phyloP scores from a whole-genome alignment of 2,113 vertebrate genomes.

The Echinops telfairi region DNA sequence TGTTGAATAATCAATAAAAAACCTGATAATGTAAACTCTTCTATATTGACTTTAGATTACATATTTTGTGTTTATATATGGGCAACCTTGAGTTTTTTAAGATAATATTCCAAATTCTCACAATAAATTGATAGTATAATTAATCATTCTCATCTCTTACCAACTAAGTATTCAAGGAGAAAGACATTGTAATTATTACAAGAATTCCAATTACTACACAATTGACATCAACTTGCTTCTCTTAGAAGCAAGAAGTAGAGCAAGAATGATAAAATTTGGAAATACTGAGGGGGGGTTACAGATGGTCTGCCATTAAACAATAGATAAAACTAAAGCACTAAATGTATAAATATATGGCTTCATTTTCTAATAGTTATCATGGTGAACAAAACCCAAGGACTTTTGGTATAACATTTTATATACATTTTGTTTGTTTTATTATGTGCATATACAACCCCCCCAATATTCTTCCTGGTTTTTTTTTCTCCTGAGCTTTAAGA shows the following conservation, averaged over 20 bases:
- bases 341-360: not conserved
- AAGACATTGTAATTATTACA: not conserved
- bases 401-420: not conserved
- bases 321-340: not conserved
- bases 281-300: not conserved
- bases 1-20: not conserved
- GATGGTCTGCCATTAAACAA: not conserved
- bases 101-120: not conserved
- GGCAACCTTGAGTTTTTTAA: not conserved
- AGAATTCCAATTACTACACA: not conserved
- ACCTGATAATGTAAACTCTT: not conserved
- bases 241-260: conserved; percentile 35
- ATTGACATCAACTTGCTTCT: not conserved
- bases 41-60: too few species aligned
- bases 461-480: not conserved
- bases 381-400: not conserved
- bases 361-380: not conserved
- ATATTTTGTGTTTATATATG: not conserved
- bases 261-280: not conserved
- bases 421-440: conserved; percentile 27
- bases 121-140: not conserved
- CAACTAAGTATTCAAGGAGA: not conserved
- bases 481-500: not conserved
- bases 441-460: not conserved
- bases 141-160: not conserved